A percentile compares a stretch with the other conserved stretches of the same genome.
These are phyloP conservation scores for Margarornis squamiger DNA, from an alignment of 2,797 vertebrate genomes.

Conservation along the genomic window DNA sequence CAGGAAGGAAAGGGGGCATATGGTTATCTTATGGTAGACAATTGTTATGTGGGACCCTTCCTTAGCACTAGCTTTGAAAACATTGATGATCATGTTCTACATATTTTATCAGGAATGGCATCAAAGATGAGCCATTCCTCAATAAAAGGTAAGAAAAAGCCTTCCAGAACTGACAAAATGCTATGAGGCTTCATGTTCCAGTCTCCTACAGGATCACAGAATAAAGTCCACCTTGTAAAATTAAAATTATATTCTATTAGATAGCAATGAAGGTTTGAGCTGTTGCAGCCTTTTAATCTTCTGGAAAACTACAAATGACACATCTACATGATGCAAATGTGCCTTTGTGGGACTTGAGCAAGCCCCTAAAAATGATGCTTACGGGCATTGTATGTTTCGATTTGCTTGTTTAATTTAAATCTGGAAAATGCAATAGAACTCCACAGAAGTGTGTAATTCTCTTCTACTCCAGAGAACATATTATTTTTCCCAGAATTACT, in stretches of 20 bases:
- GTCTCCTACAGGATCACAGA: neutral
- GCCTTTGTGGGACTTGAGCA: neutral
- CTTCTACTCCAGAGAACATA: neutral
- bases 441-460: neutral
- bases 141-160: neutral
- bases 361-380: neutral
- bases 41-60: neutral
- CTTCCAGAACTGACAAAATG: neutral
- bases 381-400: neutral
- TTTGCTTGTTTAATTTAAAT: neutral
- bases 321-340: neutral
- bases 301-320: neutral
- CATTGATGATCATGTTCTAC: neutral
- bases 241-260: neutral
- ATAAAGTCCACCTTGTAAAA: neutral
- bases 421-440: neutral
- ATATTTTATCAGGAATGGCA: neutral
- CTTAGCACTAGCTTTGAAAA: neutral
- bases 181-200: neutral
- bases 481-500: slow-evolving; percentile 20
- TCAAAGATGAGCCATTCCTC: neutral
- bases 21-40: slow-evolving; percentile 40
- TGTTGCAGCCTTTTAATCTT: neutral
- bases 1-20: slow-evolving; percentile 56
- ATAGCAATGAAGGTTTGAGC: neutral